Base-by-base conservation (phyloP, 2,113 vertebrate genomes). In the Oryzias melastigma region DNA sequence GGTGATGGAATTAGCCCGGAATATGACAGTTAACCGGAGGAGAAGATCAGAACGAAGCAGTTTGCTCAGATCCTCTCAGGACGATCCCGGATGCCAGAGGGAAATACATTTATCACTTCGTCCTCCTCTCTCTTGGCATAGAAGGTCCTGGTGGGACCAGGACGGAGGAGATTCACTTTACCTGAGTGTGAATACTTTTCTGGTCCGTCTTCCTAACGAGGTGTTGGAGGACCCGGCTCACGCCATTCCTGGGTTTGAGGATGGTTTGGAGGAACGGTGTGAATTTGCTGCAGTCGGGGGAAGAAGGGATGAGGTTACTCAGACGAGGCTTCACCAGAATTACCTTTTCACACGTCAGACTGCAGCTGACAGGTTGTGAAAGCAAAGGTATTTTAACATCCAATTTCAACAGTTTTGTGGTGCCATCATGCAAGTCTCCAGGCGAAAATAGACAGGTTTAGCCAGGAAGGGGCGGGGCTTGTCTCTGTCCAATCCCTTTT, bases 321-420 rank as follows among this genome's bases (percentile, higher is more conserved):
- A 10, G 40, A 44, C 54, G 68, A 52, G 29, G 52, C 41, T 25
- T 42, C 52, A 71, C 67, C 71, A 65, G 68, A 73, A 85, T 90
- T 87, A 83, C 68, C 75, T 83, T 88, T 89, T 90, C 82, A 85
- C 88, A 88, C 85, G 1, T 88, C 84, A 65, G 65, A 62, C 70
- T 47, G 66, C 41, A 69, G 68, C 44, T 85, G 90, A 89, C 85
- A 90, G 78, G 81, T 48, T 77, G 86, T 79, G 76, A 83, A 89
- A 80, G 81, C 56, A 68, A 77, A 83, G 70, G 77, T 76, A 85
- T 86, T 83, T 80, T 82, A 83, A 73, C 86, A 83, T 77, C 84
- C 79, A 82, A 87, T 87, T 81, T 81, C 77, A 60, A 68, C 81
- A 71, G 80, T 77, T 87, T 82, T 64, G 76, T 66, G 56, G 67